Evolutionary conservation across 2,113 vertebrate genomes (phyloP).

Genomic region (Hippocampus comes): DNA sequence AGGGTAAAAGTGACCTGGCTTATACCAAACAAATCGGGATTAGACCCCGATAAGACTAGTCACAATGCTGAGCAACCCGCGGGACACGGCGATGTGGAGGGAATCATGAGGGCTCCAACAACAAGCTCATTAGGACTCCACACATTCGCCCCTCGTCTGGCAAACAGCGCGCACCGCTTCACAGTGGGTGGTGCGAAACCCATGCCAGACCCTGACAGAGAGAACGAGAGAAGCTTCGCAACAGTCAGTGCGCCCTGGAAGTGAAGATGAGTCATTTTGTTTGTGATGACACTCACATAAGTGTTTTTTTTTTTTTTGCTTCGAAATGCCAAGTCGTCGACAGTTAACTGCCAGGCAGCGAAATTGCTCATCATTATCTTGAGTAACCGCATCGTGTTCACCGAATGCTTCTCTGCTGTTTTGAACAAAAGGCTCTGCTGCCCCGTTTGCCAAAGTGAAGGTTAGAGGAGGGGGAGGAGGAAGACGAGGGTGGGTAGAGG

Average conservation of each 20-base stretch:
- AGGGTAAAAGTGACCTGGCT: conserved; percentile 36
- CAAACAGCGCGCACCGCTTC: conserved; percentile 57
- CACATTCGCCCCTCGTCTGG: conserved; percentile 64
- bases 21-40: conserved; percentile 67
- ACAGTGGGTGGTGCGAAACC: conserved; percentile 58
- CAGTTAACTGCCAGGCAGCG: conserved; percentile 41
- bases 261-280: conserved; percentile 32
- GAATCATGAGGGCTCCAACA: conserved; percentile 60
- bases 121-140: conserved; percentile 57
- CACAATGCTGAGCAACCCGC: conserved; percentile 64
- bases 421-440: conserved; percentile 42
- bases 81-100: conserved; percentile 52
- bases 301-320: conserved; percentile 16
- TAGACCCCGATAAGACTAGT: conserved; percentile 67
- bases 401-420: conserved; percentile 31
- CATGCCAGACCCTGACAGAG: conserved; percentile 13
- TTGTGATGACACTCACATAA: conserved; percentile 14
- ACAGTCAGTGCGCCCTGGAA: conserved; percentile 39
- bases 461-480: conserved; percentile 20
- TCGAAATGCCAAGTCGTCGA: conserved; percentile 8
- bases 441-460: conserved; percentile 33
- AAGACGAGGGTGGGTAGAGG: conserved; percentile 22
- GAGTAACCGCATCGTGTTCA: background rate
- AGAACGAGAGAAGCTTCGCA: conserved; percentile 42
- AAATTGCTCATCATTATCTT: conserved; percentile 40